Evolutionary conservation across 2,797 vertebrate species (phyloP), one percentile per base, ranked within the genome.

Genomic region (Acanthurus lineatus): DNA sequence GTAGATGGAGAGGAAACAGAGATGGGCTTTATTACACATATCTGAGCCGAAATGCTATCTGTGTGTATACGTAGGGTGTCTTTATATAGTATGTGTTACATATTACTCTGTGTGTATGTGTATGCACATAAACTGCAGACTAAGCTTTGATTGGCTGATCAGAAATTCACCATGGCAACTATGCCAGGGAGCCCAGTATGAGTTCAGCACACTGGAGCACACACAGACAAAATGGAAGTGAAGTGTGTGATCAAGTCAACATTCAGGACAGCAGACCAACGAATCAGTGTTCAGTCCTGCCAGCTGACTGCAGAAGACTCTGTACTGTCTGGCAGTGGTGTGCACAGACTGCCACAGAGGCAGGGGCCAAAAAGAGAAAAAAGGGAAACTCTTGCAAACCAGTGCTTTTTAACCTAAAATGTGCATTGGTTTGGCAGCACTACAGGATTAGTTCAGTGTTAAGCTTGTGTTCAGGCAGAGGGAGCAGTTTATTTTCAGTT

Each of bases 101-200:
- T 52, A 51, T 35, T 38, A 1, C 19, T 49, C 12, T 59, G 9
- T 35, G 42, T 63, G 48, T 53, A 2, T 32, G 11, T 53, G 63
- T 71, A 69, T 65, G 42, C 42, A 56, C 32, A 65, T 11, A 67
- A 51, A 38, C 57, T 63, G 75, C 79, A 87, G 15, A 66, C 56
- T 69, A 57, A 42, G 78, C 71, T 78, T 86, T 84, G 79, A 90
- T 87, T 85, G 73, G 84, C 42, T 81, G 61, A 57, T 79, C 75
- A 80, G 54, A 77, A 80, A 87, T 62, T 91, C 77, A 84, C 82
- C 86, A 91, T 90, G 84, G 89, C 77, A 92, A 88, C 86, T 60
- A 57, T 67, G 28, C 10, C 70, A 62, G 66, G 42, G 75, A 75
- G 72, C 81, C 79, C 47, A 75, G 65, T n/a, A 6, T 76, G 80